These are phyloP conservation scores for Amphipoea lucens DNA, from an alignment of 2,888 invertebrate species.

Conservation along the genomic window DNA sequence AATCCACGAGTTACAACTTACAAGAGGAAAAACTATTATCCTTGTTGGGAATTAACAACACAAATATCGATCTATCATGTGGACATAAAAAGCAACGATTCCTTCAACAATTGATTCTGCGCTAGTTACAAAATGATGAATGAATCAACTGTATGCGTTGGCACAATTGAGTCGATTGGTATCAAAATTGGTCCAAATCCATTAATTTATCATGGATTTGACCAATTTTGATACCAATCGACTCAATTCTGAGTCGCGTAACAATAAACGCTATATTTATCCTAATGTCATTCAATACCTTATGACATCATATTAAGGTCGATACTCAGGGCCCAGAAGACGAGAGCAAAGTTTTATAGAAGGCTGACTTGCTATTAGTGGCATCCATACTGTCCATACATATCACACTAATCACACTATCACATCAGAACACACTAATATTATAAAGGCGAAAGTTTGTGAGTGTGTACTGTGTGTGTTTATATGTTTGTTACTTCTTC, in stretches of 20 bases:
- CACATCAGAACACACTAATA: no score
- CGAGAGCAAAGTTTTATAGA: conserved; percentile 19
- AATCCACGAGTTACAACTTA: not conserved
- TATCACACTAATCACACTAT: no score
- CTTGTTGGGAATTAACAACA: not conserved
- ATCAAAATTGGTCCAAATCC: no score
- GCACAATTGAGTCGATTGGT: no score
- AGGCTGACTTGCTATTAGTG: not conserved
- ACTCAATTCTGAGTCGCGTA: conserved; percentile 15
- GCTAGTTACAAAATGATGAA: conserved; percentile 23
- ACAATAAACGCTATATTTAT: conserved; percentile 61
- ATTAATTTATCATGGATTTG: no score
- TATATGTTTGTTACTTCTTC: no score
- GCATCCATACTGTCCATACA: no score
- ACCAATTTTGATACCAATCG: no score
- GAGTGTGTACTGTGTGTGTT: no score
- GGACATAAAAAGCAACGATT: conserved; percentile 10
- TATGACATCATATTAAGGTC: conserved; percentile 48
- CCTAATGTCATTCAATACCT: conserved; percentile 44
- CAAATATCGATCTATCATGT: not conserved
- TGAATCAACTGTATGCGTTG: conserved; percentile 40
- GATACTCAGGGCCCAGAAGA: conserved; percentile 17
- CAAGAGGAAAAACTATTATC: not conserved
- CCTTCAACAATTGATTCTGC: not conserved
- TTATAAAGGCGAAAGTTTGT: no score